These are phyloP conservation scores for Synchiropus splendidus DNA, from an alignment of 2,113 vertebrate species.

Conservation along the genomic window DNA sequence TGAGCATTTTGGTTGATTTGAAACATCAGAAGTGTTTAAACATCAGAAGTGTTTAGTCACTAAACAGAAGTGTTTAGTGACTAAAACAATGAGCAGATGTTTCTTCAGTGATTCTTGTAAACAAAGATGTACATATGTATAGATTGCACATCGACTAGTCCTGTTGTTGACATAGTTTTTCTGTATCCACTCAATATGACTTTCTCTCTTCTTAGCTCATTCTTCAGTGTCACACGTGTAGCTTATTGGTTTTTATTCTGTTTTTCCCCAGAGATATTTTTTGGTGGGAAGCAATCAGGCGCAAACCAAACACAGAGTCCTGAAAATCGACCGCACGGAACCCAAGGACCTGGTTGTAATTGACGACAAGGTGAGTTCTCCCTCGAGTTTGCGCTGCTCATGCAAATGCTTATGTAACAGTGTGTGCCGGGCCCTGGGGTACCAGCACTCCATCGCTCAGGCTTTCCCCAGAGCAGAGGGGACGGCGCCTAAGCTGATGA, in stretches of 20 bases:
- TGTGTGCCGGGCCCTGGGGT: no score
- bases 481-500: constrained; percentile 22
- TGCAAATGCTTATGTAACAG: constrained; percentile 50
- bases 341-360: constrained; percentile 89
- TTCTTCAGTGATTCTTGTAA: no score
- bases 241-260: constrained; percentile 5
- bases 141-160: no score
- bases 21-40: no score
- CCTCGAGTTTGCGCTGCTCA: constrained; percentile 2
- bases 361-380: constrained; percentile 82
- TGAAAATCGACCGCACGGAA: constrained; percentile 97
- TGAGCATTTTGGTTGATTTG: no score
- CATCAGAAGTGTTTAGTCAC: no score
- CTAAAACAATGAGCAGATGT: no score
- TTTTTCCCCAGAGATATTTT: constrained; percentile 79
- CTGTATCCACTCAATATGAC: no score
- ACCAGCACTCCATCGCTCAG: constrained; percentile 47
- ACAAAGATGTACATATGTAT: no score
- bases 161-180: no score
- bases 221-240: neutral
- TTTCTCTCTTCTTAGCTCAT: no score
- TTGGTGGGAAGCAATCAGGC: constrained; percentile 90
- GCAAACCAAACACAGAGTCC: constrained; percentile 86
- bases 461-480: constrained; percentile 22
- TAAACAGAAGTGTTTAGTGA: no score